phyloP scores from a whole-genome alignment of 2,113 vertebrate species.

The Carettochelys insculpta region DNA sequence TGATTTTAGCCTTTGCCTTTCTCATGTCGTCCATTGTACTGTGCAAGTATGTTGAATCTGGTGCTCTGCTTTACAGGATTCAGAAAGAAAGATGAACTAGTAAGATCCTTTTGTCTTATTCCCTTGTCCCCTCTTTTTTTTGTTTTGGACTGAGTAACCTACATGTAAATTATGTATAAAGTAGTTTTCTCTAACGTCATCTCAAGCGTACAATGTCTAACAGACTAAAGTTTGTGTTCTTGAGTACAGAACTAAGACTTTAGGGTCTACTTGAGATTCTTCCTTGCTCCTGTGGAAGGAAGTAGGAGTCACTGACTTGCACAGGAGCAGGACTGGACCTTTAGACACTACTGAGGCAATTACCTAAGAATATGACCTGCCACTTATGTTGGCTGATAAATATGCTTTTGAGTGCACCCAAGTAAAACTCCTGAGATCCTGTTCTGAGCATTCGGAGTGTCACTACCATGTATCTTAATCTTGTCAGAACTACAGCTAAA shows the following conservation, averaged over 20 bases:
- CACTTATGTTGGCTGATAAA: background rate
- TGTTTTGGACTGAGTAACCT: background rate
- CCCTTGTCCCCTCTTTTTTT: background rate
- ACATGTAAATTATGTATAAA: background rate
- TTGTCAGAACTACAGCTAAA: background rate
- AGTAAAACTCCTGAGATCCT: background rate
- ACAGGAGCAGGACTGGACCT: background rate
- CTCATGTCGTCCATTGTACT: slow-evolving; percentile 92
- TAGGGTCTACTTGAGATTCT: background rate
- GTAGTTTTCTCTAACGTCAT: background rate
- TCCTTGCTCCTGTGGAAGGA: background rate
- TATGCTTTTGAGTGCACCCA: background rate
- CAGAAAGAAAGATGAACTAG: slow-evolving; percentile 94
- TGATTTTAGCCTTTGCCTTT: slow-evolving; percentile 88
- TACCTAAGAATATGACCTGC: background rate
- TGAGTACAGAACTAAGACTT: background rate
- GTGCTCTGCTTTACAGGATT: slow-evolving; percentile 97
- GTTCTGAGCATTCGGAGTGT: background rate
- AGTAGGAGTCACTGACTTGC: background rate
- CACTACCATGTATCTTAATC: background rate
- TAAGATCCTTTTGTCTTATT: slow-evolving; percentile 73
- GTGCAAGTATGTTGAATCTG: slow-evolving; percentile 91
- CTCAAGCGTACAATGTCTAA: background rate
- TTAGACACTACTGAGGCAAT: background rate
- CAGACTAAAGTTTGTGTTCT: background rate